Conservation (phyloP, 2,888 invertebrate species). For the Griposia aprilina region DNA sequence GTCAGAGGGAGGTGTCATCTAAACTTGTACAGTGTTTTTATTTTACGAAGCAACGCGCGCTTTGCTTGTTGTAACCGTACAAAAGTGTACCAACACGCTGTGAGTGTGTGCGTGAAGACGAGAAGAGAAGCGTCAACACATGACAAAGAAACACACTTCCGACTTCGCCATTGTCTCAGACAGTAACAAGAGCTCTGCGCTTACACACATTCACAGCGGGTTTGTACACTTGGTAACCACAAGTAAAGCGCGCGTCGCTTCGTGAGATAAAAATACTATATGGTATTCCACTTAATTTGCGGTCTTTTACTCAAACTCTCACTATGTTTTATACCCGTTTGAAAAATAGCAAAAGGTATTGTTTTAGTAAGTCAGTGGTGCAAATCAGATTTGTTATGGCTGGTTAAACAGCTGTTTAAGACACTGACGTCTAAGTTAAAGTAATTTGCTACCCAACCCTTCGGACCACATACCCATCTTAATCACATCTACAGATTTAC, state of each 20-base stretch:
- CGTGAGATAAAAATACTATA: not conserved
- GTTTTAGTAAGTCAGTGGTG: not conserved
- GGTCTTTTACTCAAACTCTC: not conserved
- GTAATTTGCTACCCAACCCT: too few relatives aligned
- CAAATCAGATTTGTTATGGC: not conserved
- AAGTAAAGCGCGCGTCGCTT: not conserved
- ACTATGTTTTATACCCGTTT: not conserved
- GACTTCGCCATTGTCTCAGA: too few relatives aligned
- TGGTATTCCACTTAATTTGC: not conserved
- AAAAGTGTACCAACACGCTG: too few relatives aligned
- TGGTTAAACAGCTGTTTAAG: not conserved
- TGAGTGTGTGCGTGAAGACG: too few relatives aligned
- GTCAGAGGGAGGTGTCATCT: not conserved
- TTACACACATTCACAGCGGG: not conserved
- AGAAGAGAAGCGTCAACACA: too few relatives aligned
- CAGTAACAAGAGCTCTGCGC: too few relatives aligned
- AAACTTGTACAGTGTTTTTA: not conserved
- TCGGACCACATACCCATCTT: not conserved
- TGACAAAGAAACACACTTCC: too few relatives aligned
- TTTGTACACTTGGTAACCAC: not conserved
- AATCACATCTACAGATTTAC: slow-evolving; percentile 93
- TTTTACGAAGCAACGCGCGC: too few relatives aligned
- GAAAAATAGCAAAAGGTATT: not conserved
- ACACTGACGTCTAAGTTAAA: not conserved
- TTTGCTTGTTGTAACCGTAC: too few relatives aligned